Evolutionary conservation across 2,797 vertebrate genomes (phyloP).

Genomic region (Tarsius wallacei): DNA sequence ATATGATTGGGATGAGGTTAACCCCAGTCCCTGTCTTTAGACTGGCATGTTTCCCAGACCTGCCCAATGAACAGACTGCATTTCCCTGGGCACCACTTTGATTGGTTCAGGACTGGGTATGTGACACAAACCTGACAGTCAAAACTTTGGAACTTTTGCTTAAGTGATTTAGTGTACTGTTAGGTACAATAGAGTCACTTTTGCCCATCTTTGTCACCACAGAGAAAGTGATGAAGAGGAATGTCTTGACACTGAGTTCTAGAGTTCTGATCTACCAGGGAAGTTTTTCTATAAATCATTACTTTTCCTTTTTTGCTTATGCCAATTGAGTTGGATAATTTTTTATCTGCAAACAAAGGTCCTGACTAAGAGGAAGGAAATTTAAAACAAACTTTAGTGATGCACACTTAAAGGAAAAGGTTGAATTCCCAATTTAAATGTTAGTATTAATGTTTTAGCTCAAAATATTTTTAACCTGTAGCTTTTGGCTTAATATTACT

Average conservation of each 20-base stretch:
- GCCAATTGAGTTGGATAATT: neutral
- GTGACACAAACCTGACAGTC: neutral
- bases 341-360: too few relatives aligned
- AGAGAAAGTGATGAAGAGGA: neutral
- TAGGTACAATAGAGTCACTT: neutral
- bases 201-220: neutral
- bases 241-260: neutral
- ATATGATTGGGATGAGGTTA: neutral
- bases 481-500: neutral
- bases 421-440: slow-evolving; percentile 28
- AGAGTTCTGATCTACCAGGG: neutral
- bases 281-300: neutral
- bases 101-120: neutral
- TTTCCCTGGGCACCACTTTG: neutral
- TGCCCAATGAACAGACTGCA: neutral
- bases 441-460: slow-evolving; percentile 37
- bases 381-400: slow-evolving; percentile 41
- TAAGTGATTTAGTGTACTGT: neutral
- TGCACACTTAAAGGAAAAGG: neutral
- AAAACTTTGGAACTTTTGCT: neutral
- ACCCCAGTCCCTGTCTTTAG: neutral
- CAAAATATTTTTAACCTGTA: neutral
- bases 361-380: neutral
- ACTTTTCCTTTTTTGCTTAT: neutral
- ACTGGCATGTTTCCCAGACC: neutral